Base-by-base conservation (phyloP, 1,140 invertebrate species). In the Megathymus violae region DNA sequence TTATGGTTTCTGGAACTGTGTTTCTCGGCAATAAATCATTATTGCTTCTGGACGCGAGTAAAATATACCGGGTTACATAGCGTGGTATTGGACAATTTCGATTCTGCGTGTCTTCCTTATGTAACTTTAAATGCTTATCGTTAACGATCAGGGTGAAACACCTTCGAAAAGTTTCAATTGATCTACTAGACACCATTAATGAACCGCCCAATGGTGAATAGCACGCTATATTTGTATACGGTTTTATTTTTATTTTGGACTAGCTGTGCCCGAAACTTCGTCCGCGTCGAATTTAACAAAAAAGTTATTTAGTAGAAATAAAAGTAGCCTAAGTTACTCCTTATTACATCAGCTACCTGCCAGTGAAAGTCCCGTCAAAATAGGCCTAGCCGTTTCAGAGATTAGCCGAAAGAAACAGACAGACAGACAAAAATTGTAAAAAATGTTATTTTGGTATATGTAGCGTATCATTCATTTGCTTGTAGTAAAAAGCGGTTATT, bases 121-220 rank as follows among this genome's bases (percentile, higher is more conserved):
- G 31, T 16, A 59, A 14, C 36, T 59, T 59, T 47, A 17, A 36
- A 47, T 47, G 27, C 43, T 46, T 58, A 34, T 16, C 16, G 27
- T 36, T 46, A 34, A 46, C 46, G 36, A 46, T 46, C 4, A 36
- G 41, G 0, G 15, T 31, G 25, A 44, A 44, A 31, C 16, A 14
- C 4, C 17, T 19, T 58, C 15, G 47, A 59, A 59, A 59, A 58
- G 14, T 59, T 59, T 59, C 54, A 59, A 47, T 47, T 59, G 43
- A 58, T 36, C 43, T 44, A 9, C 43, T 59, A 36, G 43, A 59
- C 43, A 44, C 10, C 15, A 34, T 58, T 58, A 40, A 43, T 46
- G 27, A 43, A 56, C 14, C 22, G 22, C 15, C 11, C 22, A 54
- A 54, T 10, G 19, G 14, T 41, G 1, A 38, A 22, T 38, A 16